Base-by-base conservation (phyloP, 2,888 invertebrate genomes). In the Agrochola circellaris region DNA sequence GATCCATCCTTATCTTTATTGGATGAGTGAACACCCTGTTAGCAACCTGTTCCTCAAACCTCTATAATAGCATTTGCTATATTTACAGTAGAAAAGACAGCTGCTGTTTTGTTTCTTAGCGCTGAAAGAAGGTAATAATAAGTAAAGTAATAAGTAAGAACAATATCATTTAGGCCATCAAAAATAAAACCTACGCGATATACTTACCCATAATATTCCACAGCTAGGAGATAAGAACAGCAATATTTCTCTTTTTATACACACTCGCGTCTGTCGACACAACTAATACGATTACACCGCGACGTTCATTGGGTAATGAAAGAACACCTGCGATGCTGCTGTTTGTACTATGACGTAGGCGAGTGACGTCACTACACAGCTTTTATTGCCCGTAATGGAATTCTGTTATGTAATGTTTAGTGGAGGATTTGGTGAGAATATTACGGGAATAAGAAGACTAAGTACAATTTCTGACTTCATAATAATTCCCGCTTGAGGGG, bases 291-390 rank as follows among this genome's bases (percentile, higher is more conserved):
- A 89, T 89, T 89, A 89, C 69, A 60, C 42, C 72, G 45, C 62
- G 65, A 78, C 80, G 73, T 85, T 88, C 83, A 88, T 85, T 88
- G 77, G 77, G 77, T 79, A 81, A 87, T 88, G 85, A 87, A 80
- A 79, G 80, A 84, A 88, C 88, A 88, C 88, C 88, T 88, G 88
- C 82, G 78, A 69, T 75, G 66, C 62, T 79, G 77, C n/a, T 85
- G 70, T 82, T 77, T 79, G 83, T 77, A 72, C 60, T 54, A 54
- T 73, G 76, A 77, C 73, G 79, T 83, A 69, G 56, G 61, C 67
- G 62, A 65, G 42, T 79, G 83, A 82, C 78, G 74, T 83, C 76
- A 80, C 54, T 38, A 60, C 45, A 30, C 30, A 30, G 69, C 62
- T 78, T 79, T 85, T 81, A 78, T 78, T 77, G 61, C 54, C n/a